Evolutionary conservation across 2,888 invertebrate genomes (phyloP).

Genomic region (Eupithecia abbreviata): DNA sequence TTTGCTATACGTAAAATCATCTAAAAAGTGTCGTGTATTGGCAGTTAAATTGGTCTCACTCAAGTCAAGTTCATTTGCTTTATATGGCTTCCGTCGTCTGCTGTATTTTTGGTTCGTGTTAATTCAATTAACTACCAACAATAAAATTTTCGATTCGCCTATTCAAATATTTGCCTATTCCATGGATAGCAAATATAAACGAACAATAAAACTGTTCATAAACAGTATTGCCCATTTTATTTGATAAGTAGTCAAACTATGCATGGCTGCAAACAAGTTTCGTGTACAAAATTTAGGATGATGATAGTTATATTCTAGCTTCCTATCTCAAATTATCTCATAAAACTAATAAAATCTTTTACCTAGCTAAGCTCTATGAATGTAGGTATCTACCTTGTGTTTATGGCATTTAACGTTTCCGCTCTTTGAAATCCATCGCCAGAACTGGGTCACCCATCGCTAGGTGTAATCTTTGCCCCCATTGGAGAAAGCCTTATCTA

Average conservation of each 20-base stretch:
- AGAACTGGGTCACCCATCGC: constrained; percentile 23
- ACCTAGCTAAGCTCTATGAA: neutral
- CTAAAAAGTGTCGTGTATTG: neutral
- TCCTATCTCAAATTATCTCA: neutral
- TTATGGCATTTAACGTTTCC: constrained; percentile 8
- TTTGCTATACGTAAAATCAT: neutral
- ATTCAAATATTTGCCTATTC: neutral
- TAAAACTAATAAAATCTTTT: neutral
- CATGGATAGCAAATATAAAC: no score
- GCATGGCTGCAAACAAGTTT: neutral
- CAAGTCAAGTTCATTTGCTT: neutral
- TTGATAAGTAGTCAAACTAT: neutral
- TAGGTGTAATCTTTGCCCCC: constrained; percentile 17
- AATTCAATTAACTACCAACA: constrained; percentile 7
- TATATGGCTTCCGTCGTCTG: neutral
- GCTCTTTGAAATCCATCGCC: constrained; percentile 2
- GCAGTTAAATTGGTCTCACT: neutral
- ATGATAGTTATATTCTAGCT: neutral
- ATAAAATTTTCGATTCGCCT: constrained; percentile 1
- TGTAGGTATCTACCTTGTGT: neutral
- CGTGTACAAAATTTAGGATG: neutral
- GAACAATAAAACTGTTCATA: neutral
- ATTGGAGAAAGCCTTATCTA: constrained; percentile 18
- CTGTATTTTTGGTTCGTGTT: neutral
- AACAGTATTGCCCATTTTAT: neutral